Conservation (phyloP, 2,113 vertebrate genomes). For the Sterna hirundo region DNA sequence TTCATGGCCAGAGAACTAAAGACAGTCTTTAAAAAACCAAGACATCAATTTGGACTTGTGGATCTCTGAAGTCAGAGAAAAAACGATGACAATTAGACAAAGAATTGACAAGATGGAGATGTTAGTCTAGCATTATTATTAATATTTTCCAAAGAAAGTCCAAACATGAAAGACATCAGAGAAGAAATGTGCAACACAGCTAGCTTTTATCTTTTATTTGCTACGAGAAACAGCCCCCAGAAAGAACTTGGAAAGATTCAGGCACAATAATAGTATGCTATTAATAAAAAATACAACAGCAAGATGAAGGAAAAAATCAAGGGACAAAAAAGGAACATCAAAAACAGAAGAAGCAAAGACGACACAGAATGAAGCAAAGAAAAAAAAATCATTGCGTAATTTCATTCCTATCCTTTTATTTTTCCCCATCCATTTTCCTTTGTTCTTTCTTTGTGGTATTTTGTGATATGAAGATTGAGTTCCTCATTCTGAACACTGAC, state of each 20-base stretch:
- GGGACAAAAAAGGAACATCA: not conserved
- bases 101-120: not conserved
- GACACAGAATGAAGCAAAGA: not conserved
- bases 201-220: constrained; percentile 50
- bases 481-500: not conserved
- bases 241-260: constrained; percentile 36
- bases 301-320: constrained; percentile 30
- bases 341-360: not conserved
- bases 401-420: constrained; percentile 5
- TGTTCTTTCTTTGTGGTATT: not conserved
- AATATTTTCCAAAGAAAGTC: constrained; percentile 19
- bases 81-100: not conserved
- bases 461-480: constrained; percentile 2
- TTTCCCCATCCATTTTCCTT: not conserved
- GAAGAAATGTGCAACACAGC: not conserved
- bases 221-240: not conserved
- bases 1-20: not conserved
- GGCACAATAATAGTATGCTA: not conserved
- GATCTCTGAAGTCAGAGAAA: not conserved
- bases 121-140: not conserved
- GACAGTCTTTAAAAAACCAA: not conserved
- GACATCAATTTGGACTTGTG: not conserved
- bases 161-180: constrained; percentile 51
- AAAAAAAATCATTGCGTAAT: not conserved
- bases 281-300: constrained; percentile 24